These are phyloP conservation scores for Salarias fasciatus DNA, from an alignment of 2,797 vertebrate genomes.

Conservation along the genomic window DNA sequence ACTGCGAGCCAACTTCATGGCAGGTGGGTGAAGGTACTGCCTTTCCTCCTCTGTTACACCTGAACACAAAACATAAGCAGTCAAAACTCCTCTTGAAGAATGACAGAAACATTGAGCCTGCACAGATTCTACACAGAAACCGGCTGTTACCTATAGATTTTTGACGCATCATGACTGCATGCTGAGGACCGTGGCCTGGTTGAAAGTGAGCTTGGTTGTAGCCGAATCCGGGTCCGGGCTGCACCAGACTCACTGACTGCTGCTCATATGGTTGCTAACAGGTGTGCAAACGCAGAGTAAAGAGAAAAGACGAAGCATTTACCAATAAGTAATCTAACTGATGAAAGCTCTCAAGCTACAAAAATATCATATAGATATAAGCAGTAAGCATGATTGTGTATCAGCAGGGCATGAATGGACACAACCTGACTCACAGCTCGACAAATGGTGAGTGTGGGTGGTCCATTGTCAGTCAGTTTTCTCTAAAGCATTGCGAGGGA, in stretches of 20 bases:
- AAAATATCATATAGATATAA: too few relatives aligned
- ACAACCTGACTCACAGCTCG: conserved; percentile 64
- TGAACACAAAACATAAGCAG: conserved; percentile 55
- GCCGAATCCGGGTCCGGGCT: conserved; percentile 82
- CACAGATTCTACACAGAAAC: conserved; percentile 8
- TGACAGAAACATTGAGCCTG: background rate
- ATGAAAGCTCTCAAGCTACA: too few relatives aligned
- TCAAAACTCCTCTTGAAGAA: conserved; percentile 17
- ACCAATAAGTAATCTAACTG: too few relatives aligned
- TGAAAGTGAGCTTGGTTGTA: conserved; percentile 91
- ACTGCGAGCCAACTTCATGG: conserved; percentile 92
- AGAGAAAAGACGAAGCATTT: too few relatives aligned
- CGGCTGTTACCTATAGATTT: conserved; percentile 90
- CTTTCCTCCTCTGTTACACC: conserved; percentile 91
- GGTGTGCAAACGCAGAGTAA: background rate
- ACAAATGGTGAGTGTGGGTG: conserved; percentile 65
- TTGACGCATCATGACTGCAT: conserved; percentile 91
- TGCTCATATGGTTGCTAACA: conserved; percentile 88
- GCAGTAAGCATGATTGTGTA: conserved; percentile 15
- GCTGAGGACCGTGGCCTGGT: conserved; percentile 85
- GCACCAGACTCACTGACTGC: conserved; percentile 79
- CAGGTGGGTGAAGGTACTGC: conserved; percentile 88
- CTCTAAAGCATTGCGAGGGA: conserved; percentile 49
- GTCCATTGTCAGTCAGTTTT: conserved; percentile 68
- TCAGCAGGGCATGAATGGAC: conserved; percentile 58